Base-by-base conservation (phyloP, 23 tunicate species). In the Trididemnum clinides region DNA sequence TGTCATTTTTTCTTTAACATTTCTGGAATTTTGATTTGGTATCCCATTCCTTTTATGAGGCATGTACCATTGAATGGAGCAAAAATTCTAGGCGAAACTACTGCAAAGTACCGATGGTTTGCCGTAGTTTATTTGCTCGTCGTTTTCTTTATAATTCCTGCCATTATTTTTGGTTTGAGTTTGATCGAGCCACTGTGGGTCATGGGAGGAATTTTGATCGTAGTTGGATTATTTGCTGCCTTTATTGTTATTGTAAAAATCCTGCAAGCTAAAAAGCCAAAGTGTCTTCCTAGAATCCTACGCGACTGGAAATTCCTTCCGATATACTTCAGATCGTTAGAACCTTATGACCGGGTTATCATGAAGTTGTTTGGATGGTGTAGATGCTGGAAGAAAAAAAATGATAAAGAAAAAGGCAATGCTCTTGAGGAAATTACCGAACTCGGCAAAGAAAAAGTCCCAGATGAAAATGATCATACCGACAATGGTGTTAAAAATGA, bases 81-180 rank as follows among this genome's bases (percentile, higher is more conserved):
- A 6, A 82, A 51, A 31, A 44, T 74, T 36, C 59, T 89, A 27
- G 98, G 98, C 7, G 82, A 86, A 78, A 85, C 85, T 3, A 95
- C 98, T 0, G 98, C 93, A 33, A 91, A 82, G 51, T 95, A 95
- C 64, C 85, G 95, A 5, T 95, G 98, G 98, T 95, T 89, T 58
- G 89, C 98, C 27, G 89, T 88, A 0, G 23, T 88, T 25, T 93
- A 93, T 63, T 64, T 93, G 1, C 21, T 88, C 18, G 2, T 33
- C 3, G 92, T 75, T 33, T 93, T 93, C 39, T 88, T 93, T 36
- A 2, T 88, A 3, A 80, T 88, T 31, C 98, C 98, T 5, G 73
- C 37, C n/a, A 28, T 85, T 21, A 58, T 88, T 5, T 77, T 93
- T 19, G 92, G 87, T 6, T 71, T 93, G 34, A 76, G 90, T 29